Conservation (phyloP, 2,113 vertebrate species). For the Oplegnathus fasciatus region DNA sequence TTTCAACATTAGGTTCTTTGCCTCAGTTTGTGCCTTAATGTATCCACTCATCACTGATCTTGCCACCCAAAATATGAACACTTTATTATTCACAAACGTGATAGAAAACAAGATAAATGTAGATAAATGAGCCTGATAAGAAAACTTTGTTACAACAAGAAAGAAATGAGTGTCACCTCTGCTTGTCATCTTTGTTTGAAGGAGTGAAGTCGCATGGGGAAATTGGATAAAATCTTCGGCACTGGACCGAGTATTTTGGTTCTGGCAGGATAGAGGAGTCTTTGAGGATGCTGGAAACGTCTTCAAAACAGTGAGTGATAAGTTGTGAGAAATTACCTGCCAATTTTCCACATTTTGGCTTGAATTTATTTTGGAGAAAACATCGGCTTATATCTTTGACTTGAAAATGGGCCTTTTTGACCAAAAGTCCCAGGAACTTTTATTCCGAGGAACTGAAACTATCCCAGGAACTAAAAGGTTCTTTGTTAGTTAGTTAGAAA, state of each 20-base stretch:
- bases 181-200: slow-evolving; percentile 19
- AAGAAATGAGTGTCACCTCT: slow-evolving; percentile 15
- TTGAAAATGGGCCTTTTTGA: slow-evolving; percentile 4
- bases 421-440: background rate
- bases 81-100: background rate
- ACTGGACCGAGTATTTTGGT: slow-evolving; percentile 36
- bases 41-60: background rate
- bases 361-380: slow-evolving; percentile 17
- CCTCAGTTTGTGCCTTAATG: background rate
- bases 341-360: slow-evolving; percentile 48
- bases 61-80: background rate
- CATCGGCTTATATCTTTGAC: slow-evolving; percentile 16
- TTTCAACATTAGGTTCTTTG: background rate
- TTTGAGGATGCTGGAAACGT: slow-evolving; percentile 47
- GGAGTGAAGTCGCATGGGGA: background rate
- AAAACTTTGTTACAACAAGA: background rate
- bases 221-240: slow-evolving; percentile 12
- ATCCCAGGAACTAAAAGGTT: background rate
- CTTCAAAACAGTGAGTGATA: slow-evolving; percentile 32
- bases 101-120: background rate
- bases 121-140: background rate
- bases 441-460: background rate
- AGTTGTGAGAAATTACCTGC: slow-evolving; percentile 46
- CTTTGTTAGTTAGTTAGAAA: background rate
- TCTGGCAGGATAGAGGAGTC: slow-evolving; percentile 45